phyloP scores from a whole-genome alignment of 2,888 invertebrate genomes.

The Esperia sulphurella region DNA sequence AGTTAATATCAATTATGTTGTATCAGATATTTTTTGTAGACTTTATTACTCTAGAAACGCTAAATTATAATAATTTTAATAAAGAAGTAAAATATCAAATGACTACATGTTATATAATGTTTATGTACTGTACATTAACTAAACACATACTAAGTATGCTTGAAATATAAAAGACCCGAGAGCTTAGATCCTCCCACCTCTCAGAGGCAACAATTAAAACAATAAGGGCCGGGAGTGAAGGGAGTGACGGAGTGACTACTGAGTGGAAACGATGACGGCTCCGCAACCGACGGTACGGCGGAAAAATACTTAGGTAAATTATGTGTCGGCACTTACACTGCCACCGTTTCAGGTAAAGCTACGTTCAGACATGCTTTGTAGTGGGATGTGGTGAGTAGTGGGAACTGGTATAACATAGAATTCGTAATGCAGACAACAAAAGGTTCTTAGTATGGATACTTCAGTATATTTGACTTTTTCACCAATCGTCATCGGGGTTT shows the following conservation, averaged over 20 bases:
- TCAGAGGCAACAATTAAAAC: constrained; percentile 73
- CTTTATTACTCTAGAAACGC: too few relatives aligned
- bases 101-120: not conserved
- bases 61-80: not conserved
- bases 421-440: too few relatives aligned
- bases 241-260: constrained; percentile 61
- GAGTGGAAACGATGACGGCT: constrained; percentile 61
- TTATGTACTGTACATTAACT: not conserved
- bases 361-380: too few relatives aligned
- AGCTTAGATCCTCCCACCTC: constrained; percentile 65
- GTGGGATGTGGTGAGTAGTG: too few relatives aligned
- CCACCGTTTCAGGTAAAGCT: not conserved
- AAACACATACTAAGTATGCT: constrained; percentile 18
- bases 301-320: constrained; percentile 60
- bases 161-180: constrained; percentile 60
- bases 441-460: too few relatives aligned
- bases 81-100: not conserved
- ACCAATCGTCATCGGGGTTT: too few relatives aligned
- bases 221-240: constrained; percentile 42
- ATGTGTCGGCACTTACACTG: constrained; percentile 43
- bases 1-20: too few relatives aligned
- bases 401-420: too few relatives aligned
- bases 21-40: too few relatives aligned
- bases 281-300: constrained; percentile 33
- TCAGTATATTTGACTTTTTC: too few relatives aligned